A percentile compares a stretch with the other conserved stretches of the same genome.
Conservation (phyloP, 2,888 invertebrate genomes). For the Trilocha varians region DNA sequence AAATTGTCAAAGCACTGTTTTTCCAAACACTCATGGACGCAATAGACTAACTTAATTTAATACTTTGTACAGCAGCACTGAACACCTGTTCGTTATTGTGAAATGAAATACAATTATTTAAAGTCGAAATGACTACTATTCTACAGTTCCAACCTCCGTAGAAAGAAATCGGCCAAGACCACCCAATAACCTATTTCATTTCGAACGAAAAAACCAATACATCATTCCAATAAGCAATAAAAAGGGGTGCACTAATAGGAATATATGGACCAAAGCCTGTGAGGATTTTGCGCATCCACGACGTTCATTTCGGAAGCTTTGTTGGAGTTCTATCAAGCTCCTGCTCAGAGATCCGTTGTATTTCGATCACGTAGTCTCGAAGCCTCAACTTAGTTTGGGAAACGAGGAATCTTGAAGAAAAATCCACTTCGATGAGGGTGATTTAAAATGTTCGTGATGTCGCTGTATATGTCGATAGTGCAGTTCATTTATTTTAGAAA, state of each 20-base stretch:
- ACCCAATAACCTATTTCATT: not conserved
- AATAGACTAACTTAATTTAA: no score
- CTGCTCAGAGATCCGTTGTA: constrained; percentile 9
- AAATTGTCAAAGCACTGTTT: no score
- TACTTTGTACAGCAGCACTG: no score
- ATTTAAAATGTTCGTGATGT: not conserved
- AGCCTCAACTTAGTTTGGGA: constrained; percentile 13
- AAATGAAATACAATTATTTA: no score
- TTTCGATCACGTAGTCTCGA: constrained; percentile 16
- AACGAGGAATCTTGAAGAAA: not conserved
- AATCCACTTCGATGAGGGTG: constrained; percentile 2
- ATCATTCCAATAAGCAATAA: constrained; percentile 6
- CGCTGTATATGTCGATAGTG: no score
- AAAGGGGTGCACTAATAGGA: constrained; percentile 2
- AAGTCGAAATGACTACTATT: no score
- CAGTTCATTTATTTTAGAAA: no score
- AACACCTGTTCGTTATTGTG: no score
- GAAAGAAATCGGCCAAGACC: not conserved
- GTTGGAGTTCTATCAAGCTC: constrained; percentile 9
- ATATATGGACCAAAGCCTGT: not conserved
- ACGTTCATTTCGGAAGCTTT: constrained; percentile 10
- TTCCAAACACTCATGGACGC: no score
- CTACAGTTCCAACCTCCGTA: no score
- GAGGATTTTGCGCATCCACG: not conserved
- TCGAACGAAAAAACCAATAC: not conserved